Conservation (phyloP, 2,888 invertebrate genomes). For the Bhutanitis thaidina region DNA sequence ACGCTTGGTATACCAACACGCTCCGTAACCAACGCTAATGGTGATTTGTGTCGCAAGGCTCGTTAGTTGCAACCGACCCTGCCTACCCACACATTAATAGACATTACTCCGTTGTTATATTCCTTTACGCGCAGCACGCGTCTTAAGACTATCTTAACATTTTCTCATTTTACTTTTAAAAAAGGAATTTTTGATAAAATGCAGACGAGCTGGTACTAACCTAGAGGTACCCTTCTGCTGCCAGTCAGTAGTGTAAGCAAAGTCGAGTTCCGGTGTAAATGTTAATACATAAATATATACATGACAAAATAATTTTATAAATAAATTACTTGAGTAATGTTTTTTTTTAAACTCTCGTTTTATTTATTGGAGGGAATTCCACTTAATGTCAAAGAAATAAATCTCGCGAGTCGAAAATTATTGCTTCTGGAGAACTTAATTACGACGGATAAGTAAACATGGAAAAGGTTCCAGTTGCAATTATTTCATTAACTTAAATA, state of each 20-base stretch:
- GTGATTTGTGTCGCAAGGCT: slow-evolving; percentile 69
- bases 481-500: too few species aligned
- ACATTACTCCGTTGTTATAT: neutral
- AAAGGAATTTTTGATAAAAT: too few species aligned
- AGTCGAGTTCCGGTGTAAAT: too few species aligned
- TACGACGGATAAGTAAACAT: slow-evolving; percentile 30
- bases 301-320: too few species aligned
- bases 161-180: too few species aligned
- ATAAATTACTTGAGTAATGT: too few species aligned
- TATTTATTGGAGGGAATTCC: slow-evolving; percentile 50
- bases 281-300: too few species aligned
- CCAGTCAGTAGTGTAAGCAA: too few species aligned
- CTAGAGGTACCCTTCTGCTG: too few species aligned
- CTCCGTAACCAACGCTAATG: slow-evolving; percentile 56
- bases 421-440: slow-evolving; percentile 43
- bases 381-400: slow-evolving; percentile 59
- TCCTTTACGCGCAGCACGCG: neutral
- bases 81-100: slow-evolving; percentile 26
- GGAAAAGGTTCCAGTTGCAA: slow-evolving; percentile 30
- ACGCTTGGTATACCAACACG: slow-evolving; percentile 30
- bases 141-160: neutral
- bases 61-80: slow-evolving; percentile 55
- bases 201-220: too few species aligned
- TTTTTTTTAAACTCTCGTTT: slow-evolving; percentile 29
- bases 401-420: slow-evolving; percentile 43